Evolutionary conservation across 2,888 invertebrate genomes (phyloP).

Genomic region (Amphipyra berbera): DNA sequence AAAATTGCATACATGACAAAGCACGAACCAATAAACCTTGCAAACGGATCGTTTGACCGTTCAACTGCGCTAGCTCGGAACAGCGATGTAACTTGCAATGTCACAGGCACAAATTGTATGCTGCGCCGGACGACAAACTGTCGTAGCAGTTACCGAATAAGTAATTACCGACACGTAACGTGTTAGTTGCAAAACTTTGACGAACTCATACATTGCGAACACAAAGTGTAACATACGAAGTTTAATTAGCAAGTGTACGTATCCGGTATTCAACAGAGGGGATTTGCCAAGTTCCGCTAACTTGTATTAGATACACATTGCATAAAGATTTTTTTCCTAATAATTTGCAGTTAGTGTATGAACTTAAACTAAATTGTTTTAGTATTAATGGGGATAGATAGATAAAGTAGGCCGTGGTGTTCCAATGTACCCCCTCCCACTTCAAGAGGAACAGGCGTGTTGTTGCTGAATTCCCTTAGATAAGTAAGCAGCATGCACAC

Average conservation of each 20-base stretch:
- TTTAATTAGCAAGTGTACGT: conserved; percentile 57
- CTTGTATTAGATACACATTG: conserved; percentile 43
- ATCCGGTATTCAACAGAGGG: conserved; percentile 37
- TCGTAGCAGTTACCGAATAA: conserved; percentile 52
- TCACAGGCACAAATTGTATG: conserved; percentile 44
- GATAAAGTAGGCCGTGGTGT: too few relatives aligned
- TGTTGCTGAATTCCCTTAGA: too few relatives aligned
- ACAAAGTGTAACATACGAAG: conserved; percentile 54
- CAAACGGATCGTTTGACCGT: too few relatives aligned
- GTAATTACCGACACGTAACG: conserved; percentile 57
- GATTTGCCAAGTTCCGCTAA: conserved; percentile 45
- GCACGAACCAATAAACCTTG: too few relatives aligned
- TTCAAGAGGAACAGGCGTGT: too few relatives aligned
- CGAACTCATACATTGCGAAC: conserved; percentile 51
- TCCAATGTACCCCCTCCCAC: too few relatives aligned
- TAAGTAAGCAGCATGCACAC: too few relatives aligned
- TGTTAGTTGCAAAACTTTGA: conserved; percentile 56
- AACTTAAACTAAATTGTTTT: conserved; percentile 39
- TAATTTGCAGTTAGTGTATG: conserved; percentile 28
- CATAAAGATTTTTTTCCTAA: conserved; percentile 38
- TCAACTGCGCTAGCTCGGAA: too few relatives aligned
- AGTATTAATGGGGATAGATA: background rate
- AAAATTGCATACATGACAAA: too few relatives aligned
- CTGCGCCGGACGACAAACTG: conserved; percentile 43
- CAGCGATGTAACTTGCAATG: conserved; percentile 4